Evolutionary conservation across 1,140 invertebrate genomes (phyloP).

Genomic region (Pseudoatta argentina): DNA sequence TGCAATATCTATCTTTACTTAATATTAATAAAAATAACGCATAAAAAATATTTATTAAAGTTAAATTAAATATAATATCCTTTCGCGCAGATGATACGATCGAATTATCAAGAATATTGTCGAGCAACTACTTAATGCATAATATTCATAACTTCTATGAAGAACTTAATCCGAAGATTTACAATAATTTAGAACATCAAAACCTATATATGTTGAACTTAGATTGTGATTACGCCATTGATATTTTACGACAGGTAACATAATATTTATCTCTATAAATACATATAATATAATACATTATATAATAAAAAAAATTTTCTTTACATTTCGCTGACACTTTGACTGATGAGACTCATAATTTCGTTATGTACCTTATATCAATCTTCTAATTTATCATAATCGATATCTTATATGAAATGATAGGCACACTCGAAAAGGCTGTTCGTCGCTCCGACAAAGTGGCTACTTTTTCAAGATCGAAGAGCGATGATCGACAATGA

Average conservation of each 20-base stretch:
- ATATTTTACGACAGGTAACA: conserved; percentile 59
- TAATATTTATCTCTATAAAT: background rate
- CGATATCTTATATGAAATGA: background rate
- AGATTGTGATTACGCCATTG: conserved; percentile 57
- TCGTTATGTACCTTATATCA: background rate
- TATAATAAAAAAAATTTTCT: background rate
- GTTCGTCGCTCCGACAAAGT: conserved; percentile 77
- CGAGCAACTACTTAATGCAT: conserved; percentile 29
- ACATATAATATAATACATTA: too few relatives aligned
- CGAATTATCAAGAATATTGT: conserved; percentile 59
- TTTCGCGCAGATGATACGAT: conserved; percentile 45
- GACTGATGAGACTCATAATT: background rate
- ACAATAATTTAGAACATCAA: conserved; percentile 56
- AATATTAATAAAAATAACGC: conserved; percentile 7
- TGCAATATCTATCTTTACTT: background rate
- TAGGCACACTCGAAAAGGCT: conserved; percentile 72
- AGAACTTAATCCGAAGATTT: background rate
- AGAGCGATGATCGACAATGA: background rate
- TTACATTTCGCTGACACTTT: background rate
- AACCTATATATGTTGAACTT: conserved; percentile 59
- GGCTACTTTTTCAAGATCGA: conserved; percentile 76
- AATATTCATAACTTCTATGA: conserved; percentile 22
- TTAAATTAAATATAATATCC: background rate
- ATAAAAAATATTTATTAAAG: background rate
- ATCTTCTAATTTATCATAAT: conserved; percentile 12